A percentile compares a stretch with the other conserved stretches of the same genome.
These are phyloP conservation scores for Holcopasites calliopsidis DNA, from an alignment of 1,140 invertebrate species.

Conservation along the genomic window DNA sequence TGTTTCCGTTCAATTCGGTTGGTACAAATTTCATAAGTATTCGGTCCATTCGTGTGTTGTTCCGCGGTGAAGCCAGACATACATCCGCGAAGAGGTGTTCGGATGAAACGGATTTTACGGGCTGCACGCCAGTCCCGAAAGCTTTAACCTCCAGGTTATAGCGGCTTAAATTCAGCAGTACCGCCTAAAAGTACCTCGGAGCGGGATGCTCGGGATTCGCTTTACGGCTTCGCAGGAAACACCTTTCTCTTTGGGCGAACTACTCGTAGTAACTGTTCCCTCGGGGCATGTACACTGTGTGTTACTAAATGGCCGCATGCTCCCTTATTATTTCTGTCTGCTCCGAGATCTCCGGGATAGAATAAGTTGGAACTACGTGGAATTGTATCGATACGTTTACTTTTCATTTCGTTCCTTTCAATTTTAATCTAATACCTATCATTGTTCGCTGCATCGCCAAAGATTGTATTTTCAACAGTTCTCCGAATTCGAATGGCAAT, in stretches of 20 bases:
- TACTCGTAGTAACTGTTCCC: conserved; percentile 50
- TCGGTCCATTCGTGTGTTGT: conserved; percentile 2
- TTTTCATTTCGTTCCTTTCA: neutral
- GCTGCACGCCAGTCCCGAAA: conserved; percentile 36
- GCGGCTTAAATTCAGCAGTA: conserved; percentile 55
- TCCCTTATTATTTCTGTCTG: conserved; percentile 25
- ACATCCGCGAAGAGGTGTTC: conserved; percentile 30
- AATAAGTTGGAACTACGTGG: neutral
- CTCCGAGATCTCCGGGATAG: neutral
- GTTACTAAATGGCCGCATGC: conserved; percentile 42
- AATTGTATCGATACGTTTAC: neutral
- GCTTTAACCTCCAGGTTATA: conserved; percentile 53
- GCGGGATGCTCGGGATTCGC: conserved; percentile 51
- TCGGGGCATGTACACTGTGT: conserved; percentile 18
- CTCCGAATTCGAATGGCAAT: too few relatives aligned
- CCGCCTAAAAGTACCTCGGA: conserved; percentile 52
- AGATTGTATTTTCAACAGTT: neutral
- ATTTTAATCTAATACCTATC: neutral
- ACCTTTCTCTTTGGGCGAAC: conserved; percentile 47
- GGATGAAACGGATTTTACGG: conserved; percentile 60
- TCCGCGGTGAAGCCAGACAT: neutral
- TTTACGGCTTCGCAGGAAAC: conserved; percentile 54
- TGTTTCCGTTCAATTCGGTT: neutral
- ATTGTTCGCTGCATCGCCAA: neutral
- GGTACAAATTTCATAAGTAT: conserved; percentile 39